Percentiles rank a stretch among this genome's conserved stretches.
These are phyloP conservation scores for Leptinotarsa tumamoca DNA, from an alignment of 2,888 invertebrate species.

Conservation along the genomic window DNA sequence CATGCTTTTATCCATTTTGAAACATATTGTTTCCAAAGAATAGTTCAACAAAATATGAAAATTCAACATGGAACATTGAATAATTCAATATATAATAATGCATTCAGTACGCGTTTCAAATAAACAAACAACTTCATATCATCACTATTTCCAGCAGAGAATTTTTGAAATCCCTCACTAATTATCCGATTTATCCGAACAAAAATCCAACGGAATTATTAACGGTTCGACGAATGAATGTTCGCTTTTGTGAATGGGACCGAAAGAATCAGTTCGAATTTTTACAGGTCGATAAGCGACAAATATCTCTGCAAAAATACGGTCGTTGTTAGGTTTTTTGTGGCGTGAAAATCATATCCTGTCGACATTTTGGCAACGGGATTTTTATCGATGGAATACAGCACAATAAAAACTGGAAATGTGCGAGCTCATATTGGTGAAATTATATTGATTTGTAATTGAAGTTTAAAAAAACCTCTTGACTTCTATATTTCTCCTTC, in stretches of 20 bases:
- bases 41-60: no score
- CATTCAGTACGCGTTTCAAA: neutral
- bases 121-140: neutral
- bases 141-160: neutral
- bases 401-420: neutral
- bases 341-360: slow-evolving; percentile 12
- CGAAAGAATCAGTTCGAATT: slow-evolving; percentile 26
- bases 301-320: slow-evolving; percentile 16
- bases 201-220: slow-evolving; percentile 27
- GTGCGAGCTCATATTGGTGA: neutral
- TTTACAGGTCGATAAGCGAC: slow-evolving; percentile 30
- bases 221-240: slow-evolving; percentile 19
- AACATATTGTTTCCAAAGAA: no score
- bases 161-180: slow-evolving; percentile 24
- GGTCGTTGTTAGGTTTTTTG: neutral
- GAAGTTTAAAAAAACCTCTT: neutral
- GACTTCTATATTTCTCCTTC: no score
- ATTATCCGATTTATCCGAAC: slow-evolving; percentile 25
- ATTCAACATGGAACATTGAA: neutral
- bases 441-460: neutral
- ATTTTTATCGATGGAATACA: neutral
- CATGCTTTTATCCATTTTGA: no score
- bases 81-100: neutral
- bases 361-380: neutral
- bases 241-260: slow-evolving; percentile 24